Percentiles rank a stretch among this genome's conserved stretches.
These are phyloP conservation scores for Marcusenius ussheri DNA, from an alignment of 2,113 vertebrate species.

Conservation along the genomic window DNA sequence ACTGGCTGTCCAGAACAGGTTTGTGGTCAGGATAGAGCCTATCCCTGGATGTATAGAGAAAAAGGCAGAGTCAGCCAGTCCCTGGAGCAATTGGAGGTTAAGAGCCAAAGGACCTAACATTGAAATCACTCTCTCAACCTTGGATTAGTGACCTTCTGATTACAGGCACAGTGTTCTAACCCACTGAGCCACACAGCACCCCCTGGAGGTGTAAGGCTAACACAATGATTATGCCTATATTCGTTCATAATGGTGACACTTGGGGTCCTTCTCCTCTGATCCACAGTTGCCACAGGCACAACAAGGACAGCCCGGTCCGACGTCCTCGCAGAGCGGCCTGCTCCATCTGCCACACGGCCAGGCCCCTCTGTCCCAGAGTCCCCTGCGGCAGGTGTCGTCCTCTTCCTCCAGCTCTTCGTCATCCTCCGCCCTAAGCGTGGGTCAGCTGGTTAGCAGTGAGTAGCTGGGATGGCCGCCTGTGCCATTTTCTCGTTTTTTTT, in stretches of 20 bases:
- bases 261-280: neutral
- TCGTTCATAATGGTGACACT: neutral
- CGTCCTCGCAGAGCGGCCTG: conserved; percentile 78
- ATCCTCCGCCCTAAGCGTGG: conserved; percentile 95
- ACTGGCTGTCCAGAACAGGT: neutral
- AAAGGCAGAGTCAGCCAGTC: neutral
- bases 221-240: neutral
- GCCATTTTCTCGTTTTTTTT: neutral
- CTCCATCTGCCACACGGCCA: conserved; percentile 90
- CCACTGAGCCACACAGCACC: neutral
- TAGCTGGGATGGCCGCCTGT: conserved; percentile 42
- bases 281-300: conserved; percentile 76
- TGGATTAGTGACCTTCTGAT: neutral
- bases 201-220: neutral
- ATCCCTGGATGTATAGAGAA: neutral
- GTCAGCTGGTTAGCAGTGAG: conserved; percentile 99
- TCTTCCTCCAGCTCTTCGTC: conserved; percentile 70
- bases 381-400: conserved; percentile 62
- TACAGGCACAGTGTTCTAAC: neutral
- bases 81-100: neutral
- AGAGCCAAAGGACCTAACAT: neutral
- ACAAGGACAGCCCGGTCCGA: conserved; percentile 76
- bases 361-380: conserved; percentile 14
- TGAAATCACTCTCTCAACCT: neutral
- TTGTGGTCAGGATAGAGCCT: neutral